Evolutionary conservation across 1,140 invertebrate species (phyloP), one percentile per base, ranked within the genome.

Genomic region (Drosophila leontia): DNA sequence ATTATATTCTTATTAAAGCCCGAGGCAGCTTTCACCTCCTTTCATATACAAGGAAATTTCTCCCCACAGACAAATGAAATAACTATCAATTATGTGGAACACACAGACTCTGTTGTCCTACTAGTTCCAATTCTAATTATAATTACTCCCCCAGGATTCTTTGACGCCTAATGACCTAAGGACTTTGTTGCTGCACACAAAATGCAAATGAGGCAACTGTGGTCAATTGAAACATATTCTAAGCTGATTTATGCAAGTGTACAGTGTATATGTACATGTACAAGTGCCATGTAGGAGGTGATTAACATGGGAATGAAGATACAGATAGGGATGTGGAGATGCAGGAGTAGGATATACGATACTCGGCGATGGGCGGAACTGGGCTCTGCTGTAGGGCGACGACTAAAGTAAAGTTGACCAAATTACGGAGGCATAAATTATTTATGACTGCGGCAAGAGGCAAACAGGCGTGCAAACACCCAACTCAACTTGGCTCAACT

Each of bases 221-320:
- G 72, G 81, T 80, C 74, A 77, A 75, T 70, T 75, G 75, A 83
- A 83, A 83, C 80, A 83, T 79, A 78, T 58, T 63, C 63, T 41
- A 50, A 71, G 72, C 64, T 84, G 84, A 88, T 88, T 88, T 81
- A 78, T 82, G 82, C 76, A 63, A 45, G 39, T 58, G 37, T 34
- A 51, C 32, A 42, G 23, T 11, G 55, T 47, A 75, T 47, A 47
- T 47, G 44, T 6, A 48, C 61, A 62, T 29, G 62, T 61, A 58
- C 41, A 42, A 58, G 44, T 57, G 57, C 41, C 64, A 55, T 67
- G 62, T 51, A 55, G 57, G 41, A 57, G 51, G 50, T 57, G 65
- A 84, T 90, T 84, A 90, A 90, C 84, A 88, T 84, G 80, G 72
- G 82, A 88, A 88, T 88, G 78, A 84, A 88, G 84, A 84, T 80